Evolutionary conservation across 2,888 invertebrate species (phyloP), one percentile per base, ranked within the genome.

Genomic region (Yponomeuta cagnagella): DNA sequence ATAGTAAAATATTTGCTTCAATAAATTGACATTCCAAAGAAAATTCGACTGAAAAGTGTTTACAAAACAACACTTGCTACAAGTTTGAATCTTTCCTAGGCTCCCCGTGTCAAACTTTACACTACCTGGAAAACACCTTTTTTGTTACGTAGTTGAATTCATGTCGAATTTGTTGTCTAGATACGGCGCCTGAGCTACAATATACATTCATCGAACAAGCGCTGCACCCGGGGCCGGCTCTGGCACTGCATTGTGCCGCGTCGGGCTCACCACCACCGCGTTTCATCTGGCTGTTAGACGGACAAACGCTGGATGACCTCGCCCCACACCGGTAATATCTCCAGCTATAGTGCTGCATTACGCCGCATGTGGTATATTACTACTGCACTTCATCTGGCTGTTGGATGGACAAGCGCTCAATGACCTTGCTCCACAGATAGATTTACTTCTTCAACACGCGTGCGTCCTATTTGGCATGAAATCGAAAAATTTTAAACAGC

Each of bases 201-300:
- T 96, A 96, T 83, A 96, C 96, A n/a, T 97, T 97, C 86, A 95
- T 96, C 80, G 96, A 97, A 79, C 95, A 95, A 81, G 94, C 95
- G 70, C 88, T 95, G 70, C 89, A 94, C 72, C 93, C 95, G 0
- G 95, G 95, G 1, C 94, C 94, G 77, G 93, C 95, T 79, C 94
- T 97, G 74, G 96, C 97, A 10, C 93, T 98, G 74, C 95, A 96
- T 79, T 98, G 98, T 84, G 95, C 96, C 0, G 97, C 97, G 3
- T 95, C 95, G n/a, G 98, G 98, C 48, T 96, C 96, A 30, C 98
- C 98, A 0, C 95, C 96, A 2, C 97, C 97, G 0, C 90, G 92
- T 74, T 96, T 98, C 80, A 94, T 95, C 30, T 98, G 98, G 98
- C 87, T 96, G 75, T 90, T 97, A 72, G 97, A 97, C 79, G 96